Evolutionary conservation across 2,113 vertebrate species (phyloP), one percentile per base, ranked within the genome.

Genomic region (Tyto alba): DNA sequence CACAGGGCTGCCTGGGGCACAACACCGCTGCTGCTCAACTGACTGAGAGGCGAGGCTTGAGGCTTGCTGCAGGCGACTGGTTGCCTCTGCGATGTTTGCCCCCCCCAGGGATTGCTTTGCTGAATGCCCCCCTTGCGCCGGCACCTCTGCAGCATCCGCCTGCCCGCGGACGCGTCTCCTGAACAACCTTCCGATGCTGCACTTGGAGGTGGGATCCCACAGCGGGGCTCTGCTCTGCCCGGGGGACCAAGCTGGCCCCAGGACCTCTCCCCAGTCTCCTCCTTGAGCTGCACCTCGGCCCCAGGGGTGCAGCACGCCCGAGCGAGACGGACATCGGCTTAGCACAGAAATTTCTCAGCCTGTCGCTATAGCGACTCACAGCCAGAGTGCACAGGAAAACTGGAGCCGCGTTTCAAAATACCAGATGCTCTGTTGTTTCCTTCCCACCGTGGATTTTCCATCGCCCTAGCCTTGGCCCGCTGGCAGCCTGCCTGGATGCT

Each of bases 241-340:
- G 5, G 13, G 36, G 20, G 23, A 45, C 29, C 25, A 6, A 8
- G 21, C 29, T 63, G 62, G 29, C 27, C 50, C 27, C 36, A 30
- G n/a, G 16, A 45, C 22, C 12, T 60, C 53, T 59, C 20, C 52
- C 38, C 48, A 8, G 30, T 83, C 66, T 86, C 43, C 23, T 69
- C 25, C 29, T 32, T 26, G 25, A 34, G 27, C 69, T 68, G n/a
- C 30, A 34, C 40, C 18, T n/a, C 21, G 6, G 38, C 34, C 47
- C 53, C 0, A 4, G 19, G 66, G 26, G 7, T 2, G 6, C 21
- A 22, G 34, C 23, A 13, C 0, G 2, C 40, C 0, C 4, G 21
- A 20, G 38, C 6, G 2, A 16, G 41, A 16, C 0, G 2, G 50
- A 13, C 34, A 41, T 50, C 43, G 13, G 38, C 60, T 57, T 12